Base-by-base conservation (phyloP, 2,113 vertebrate species). In the Barnardius zonarius region DNA sequence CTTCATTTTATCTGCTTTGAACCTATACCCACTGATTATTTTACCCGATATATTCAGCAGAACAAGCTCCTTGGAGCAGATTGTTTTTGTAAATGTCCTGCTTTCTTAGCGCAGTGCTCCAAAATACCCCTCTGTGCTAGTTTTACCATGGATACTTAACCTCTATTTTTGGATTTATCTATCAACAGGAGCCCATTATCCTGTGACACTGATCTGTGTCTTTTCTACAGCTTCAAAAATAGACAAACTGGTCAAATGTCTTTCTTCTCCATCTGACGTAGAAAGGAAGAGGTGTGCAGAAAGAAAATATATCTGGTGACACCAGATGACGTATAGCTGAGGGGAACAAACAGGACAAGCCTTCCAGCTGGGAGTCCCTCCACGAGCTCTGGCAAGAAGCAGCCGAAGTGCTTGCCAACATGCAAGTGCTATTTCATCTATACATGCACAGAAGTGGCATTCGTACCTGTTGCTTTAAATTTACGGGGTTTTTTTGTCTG, bases 301-400 rank as follows among this genome's bases (percentile, higher is more conserved):
- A 86, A 61, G 46, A 33, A 91, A 84, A 64, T 44, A 1, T 43
- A 37, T 87, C 52, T 82, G 88, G 27, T 91, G 86, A 88, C 83
- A 59, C 15, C 46, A 54, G 69, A 75, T 95, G 93, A 95, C 15
- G 20, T 84, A 57, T 52, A 68, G 77, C 72, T 69, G 27, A 52
- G 81, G 48, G 39, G 28, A 54, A 43, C 83, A 68, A 84, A 57
- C 6, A 52, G 86, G 89, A 89, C 35, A 9, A 46, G 81, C 0
- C 2, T 84, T 96, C 90, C 93, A 96, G 91, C 91, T 83, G 94
- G 94, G 95, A 97, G 95, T 96, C 84, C 95, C 96, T 97, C 89
- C 95, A 97, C 89, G 91, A 97, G 93, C 22, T 68, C 95, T 96
- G 95, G 95, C 95, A 73, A 62, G 57, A 84, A 95, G 87, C 95